Evolutionary conservation across 1,140 invertebrate genomes (phyloP).

Genomic region (Brachionus sp.): DNA sequence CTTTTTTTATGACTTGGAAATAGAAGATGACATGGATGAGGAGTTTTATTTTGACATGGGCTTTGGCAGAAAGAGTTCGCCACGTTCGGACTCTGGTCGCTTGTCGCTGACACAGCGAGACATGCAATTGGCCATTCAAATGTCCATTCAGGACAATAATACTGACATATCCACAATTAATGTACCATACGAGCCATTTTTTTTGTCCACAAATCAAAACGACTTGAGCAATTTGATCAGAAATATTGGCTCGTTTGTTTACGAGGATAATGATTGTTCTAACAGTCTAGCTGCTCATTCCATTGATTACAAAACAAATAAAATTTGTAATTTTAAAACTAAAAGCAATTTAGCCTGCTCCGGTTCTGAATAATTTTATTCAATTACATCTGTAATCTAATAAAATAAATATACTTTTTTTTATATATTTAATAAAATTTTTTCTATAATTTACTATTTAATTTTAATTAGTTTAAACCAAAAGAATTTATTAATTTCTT

Average conservation of each 20-base stretch:
- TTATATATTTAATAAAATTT: neutral
- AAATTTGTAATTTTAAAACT: constrained; percentile 33
- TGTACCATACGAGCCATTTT: constrained; percentile 29
- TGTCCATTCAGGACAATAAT: neutral
- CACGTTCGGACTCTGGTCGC: neutral
- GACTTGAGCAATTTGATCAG: constrained; percentile 1
- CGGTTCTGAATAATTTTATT: neutral
- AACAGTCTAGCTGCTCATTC: neutral
- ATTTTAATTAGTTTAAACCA: too few relatives aligned
- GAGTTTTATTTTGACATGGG: constrained; percentile 32
- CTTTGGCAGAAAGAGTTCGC: neutral
- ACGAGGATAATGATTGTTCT: neutral
- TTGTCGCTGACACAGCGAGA: neutral
- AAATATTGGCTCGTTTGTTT: neutral
- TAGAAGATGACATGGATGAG: neutral
- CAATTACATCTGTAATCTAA: neutral
- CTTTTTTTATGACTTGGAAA: neutral
- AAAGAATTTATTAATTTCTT: too few relatives aligned
- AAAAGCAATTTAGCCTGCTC: neutral
- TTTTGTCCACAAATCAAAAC: neutral
- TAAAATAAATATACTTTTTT: neutral
- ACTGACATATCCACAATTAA: constrained; percentile 15
- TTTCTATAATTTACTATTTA: too few relatives aligned
- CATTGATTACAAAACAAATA: neutral
- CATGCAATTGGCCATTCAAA: neutral